Percentiles rank a stretch among this genome's conserved stretches.
phyloP scores from a whole-genome alignment of 2,888 invertebrate genomes.

The Capitulum mitella region DNA sequence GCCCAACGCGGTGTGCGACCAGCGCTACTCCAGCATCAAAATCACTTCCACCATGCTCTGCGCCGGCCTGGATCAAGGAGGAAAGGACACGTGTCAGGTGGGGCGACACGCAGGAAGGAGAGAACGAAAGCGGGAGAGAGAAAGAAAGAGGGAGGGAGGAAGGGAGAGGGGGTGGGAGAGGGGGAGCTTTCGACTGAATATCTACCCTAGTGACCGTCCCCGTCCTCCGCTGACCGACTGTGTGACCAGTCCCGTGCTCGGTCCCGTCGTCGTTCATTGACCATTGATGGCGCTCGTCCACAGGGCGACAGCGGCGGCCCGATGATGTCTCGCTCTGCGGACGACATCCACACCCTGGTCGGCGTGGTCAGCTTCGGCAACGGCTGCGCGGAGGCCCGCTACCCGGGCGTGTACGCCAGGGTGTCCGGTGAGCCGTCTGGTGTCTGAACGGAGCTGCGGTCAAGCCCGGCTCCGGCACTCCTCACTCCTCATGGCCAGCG shows the following conservation, averaged over 20 bases:
- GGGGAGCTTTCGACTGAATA: background rate
- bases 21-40: background rate
- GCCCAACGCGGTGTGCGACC: background rate
- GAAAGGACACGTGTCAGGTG: background rate
- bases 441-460: no score
- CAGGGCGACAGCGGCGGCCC: conserved; percentile 3
- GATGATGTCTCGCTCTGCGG: background rate
- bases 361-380: background rate
- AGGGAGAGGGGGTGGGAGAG: background rate
- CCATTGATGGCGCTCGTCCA: background rate
- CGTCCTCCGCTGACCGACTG: no score
- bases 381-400: background rate
- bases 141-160: background rate
- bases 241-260: no score
- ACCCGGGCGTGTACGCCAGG: background rate
- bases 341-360: background rate
- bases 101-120: no score
- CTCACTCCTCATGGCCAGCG: no score
- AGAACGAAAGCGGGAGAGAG: background rate
- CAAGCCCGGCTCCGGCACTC: no score
- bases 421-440: background rate
- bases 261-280: background rate
- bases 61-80: background rate
- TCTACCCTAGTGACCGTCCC: no score
- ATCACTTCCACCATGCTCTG: background rate